A percentile compares a stretch with the other conserved stretches of the same genome.
Conservation (phyloP, 2,113 vertebrate genomes). For the Mobula hypostoma region DNA sequence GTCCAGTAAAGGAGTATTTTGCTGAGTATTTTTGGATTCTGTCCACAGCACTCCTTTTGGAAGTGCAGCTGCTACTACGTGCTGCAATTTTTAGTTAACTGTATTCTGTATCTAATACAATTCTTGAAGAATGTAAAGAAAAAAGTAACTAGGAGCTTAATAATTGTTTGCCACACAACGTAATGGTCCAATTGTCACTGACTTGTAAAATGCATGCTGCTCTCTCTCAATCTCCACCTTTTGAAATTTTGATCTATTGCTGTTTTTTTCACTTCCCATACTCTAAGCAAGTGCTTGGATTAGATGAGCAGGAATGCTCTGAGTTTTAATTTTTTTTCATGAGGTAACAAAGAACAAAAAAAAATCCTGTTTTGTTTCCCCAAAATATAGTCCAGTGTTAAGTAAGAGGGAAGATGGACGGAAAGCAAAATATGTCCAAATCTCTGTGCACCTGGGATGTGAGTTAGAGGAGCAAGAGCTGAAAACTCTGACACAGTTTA, state of each 20-base stretch:
- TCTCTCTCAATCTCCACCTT: not conserved
- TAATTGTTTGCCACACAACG: not conserved
- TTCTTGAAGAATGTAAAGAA: not conserved
- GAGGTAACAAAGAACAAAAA: not conserved
- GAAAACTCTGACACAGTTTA: not conserved
- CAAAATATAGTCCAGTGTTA: not conserved
- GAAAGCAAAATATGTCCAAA: not conserved
- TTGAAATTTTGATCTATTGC: no score
- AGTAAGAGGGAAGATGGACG: not conserved
- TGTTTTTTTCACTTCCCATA: not conserved
- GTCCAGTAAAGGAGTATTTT: not conserved
- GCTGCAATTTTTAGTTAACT: not conserved
- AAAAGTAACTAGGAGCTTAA: not conserved
- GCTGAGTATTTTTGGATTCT: not conserved
- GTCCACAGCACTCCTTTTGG: not conserved
- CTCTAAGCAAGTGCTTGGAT: not conserved
- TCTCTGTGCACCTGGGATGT: not conserved
- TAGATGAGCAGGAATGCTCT: not conserved
- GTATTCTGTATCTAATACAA: not conserved
- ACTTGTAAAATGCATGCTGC: not conserved
- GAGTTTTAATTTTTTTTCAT: not conserved
- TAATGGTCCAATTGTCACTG: not conserved
- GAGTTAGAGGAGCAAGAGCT: not conserved
- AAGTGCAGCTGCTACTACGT: not conserved
- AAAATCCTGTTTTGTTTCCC: not conserved